A percentile compares a stretch with the other conserved stretches of the same genome.
These are phyloP conservation scores for Danio albolineatus DNA, from an alignment of 2,797 vertebrate genomes.

Conservation along the genomic window DNA sequence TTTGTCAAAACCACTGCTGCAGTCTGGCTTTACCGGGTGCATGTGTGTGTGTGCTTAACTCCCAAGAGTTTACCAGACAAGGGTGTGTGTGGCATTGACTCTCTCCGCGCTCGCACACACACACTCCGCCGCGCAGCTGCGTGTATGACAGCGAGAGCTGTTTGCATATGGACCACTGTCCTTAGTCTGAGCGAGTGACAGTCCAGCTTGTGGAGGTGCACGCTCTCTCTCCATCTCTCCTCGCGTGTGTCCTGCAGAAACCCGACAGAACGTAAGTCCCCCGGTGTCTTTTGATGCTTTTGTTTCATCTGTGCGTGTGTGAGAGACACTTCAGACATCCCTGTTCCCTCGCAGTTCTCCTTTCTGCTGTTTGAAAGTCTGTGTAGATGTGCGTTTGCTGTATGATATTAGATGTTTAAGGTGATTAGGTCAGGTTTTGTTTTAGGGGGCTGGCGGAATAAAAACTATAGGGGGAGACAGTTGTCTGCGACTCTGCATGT, in stretches of 20 bases:
- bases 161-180: conserved; percentile 26
- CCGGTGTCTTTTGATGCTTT: conserved; percentile 38
- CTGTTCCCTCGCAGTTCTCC: conserved; percentile 26
- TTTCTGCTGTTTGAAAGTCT: conserved; percentile 26
- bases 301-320: conserved; percentile 31
- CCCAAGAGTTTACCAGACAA: conserved; percentile 64
- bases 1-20: conserved; percentile 69
- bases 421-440: conserved; percentile 2
- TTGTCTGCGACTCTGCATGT: neutral
- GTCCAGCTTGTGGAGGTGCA: conserved; percentile 40
- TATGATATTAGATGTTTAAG: neutral
- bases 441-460: neutral
- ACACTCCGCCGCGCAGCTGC: conserved; percentile 52
- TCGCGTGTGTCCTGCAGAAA: conserved; percentile 8
- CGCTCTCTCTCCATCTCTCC: conserved; percentile 15
- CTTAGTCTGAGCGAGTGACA: conserved; percentile 20
- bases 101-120: conserved; percentile 46
- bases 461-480: neutral
- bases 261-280: conserved; percentile 42
- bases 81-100: conserved; percentile 58
- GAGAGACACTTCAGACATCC: neutral
- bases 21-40: conserved; percentile 67
- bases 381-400: conserved; percentile 4
- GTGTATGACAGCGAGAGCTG: conserved; percentile 45
- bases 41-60: conserved; percentile 57